Conservation (phyloP, 2,888 invertebrate species). For the Monopis laevigella region DNA sequence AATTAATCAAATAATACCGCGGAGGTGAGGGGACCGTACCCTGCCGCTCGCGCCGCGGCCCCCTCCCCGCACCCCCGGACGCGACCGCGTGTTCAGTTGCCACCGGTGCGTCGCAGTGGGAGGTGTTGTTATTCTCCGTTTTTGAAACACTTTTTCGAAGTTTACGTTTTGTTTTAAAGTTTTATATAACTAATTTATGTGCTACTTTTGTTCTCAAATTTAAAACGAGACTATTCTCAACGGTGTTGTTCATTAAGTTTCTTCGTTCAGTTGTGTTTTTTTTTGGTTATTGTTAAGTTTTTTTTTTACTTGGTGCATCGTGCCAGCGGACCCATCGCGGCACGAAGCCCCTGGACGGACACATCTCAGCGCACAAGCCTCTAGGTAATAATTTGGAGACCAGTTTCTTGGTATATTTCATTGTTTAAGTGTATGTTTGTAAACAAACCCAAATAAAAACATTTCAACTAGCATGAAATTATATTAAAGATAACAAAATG, state of each 20-base stretch:
- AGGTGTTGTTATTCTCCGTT: constrained; percentile 54
- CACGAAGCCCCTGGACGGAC: constrained; percentile 51
- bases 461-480: no score
- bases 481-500: no score
- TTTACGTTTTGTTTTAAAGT: constrained; percentile 62
- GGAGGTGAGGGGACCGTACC: constrained; percentile 41
- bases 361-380: constrained; percentile 57
- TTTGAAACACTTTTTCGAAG: constrained; percentile 59
- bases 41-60: constrained; percentile 26
- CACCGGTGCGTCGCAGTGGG: constrained; percentile 55
- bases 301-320: constrained; percentile 64
- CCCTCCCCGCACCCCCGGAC: constrained; percentile 31
- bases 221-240: constrained; percentile 44
- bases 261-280: constrained; percentile 57
- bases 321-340: constrained; percentile 54
- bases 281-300: constrained; percentile 65
- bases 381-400: constrained; percentile 51
- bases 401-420: no score
- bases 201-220: constrained; percentile 46
- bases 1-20: constrained; percentile 68
- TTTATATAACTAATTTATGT: constrained; percentile 54
- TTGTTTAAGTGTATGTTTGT: no score
- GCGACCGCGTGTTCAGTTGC: constrained; percentile 63
- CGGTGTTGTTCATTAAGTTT: constrained; percentile 54
- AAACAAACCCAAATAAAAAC: no score